Conservation (phyloP, 2,888 invertebrate genomes). For the Lypha dubia region DNA sequence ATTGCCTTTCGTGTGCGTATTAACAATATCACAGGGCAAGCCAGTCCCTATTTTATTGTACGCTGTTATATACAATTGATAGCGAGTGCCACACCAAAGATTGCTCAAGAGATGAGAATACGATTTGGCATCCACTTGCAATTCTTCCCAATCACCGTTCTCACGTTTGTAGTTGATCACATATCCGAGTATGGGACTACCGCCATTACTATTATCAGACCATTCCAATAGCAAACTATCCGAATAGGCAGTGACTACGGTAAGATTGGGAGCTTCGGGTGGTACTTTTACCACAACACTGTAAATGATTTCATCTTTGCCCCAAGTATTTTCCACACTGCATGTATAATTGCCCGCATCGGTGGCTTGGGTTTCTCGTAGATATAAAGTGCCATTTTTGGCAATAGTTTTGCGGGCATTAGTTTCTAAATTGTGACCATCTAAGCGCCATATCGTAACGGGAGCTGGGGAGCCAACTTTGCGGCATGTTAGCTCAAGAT, state of each 20-base stretch:
- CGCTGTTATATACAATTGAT: conserved; percentile 95
- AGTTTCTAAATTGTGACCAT: conserved; percentile 89
- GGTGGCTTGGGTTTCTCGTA: conserved; percentile 89
- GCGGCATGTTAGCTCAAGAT: conserved; percentile 91
- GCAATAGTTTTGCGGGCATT: conserved; percentile 87
- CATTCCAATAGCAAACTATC: conserved; percentile 92
- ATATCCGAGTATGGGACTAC: conserved; percentile 92
- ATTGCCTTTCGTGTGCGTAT: conserved; percentile 92
- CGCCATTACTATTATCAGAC: conserved; percentile 92
- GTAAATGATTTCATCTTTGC: conserved; percentile 92
- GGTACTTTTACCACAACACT: conserved; percentile 89
- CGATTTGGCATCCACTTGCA: conserved; percentile 92
- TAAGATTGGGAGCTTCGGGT: conserved; percentile 92
- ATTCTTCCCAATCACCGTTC: conserved; percentile 95
- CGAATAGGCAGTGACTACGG: conserved; percentile 91
- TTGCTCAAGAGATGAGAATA: conserved; percentile 91
- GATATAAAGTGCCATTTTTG: conserved; percentile 89
- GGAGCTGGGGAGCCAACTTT: conserved; percentile 93
- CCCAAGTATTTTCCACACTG: conserved; percentile 92
- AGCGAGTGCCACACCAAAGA: conserved; percentile 94
- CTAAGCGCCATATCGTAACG: conserved; percentile 90
- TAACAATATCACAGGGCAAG: conserved; percentile 93
- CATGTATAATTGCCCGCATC: conserved; percentile 97
- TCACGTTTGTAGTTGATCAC: conserved; percentile 95
- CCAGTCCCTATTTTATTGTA: conserved; percentile 95